These are phyloP conservation scores for Empis livida DNA, from an alignment of 2,888 invertebrate genomes.

Conservation along the genomic window DNA sequence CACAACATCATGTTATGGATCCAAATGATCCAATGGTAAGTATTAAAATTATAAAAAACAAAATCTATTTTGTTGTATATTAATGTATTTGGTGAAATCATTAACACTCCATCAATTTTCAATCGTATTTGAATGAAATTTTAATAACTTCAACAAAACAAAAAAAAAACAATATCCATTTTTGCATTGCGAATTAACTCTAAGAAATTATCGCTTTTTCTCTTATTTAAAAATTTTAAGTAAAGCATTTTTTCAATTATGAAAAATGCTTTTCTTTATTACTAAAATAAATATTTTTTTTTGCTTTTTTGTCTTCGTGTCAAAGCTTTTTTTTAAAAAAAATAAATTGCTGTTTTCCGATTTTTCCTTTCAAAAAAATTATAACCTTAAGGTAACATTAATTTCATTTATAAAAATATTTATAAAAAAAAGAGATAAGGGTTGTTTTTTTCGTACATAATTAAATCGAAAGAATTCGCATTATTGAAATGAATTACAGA, in stretches of 20 bases:
- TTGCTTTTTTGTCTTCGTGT: too few species aligned
- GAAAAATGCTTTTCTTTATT: too few species aligned
- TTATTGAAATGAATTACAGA: slow-evolving; percentile 40
- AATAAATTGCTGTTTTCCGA: too few species aligned
- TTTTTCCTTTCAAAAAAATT: too few species aligned
- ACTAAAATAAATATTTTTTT: too few species aligned
- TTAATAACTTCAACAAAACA: slow-evolving; percentile 1
- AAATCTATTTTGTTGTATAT: too few species aligned
- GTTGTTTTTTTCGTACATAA: slow-evolving; percentile 11
- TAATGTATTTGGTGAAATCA: not conserved
- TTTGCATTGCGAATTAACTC: slow-evolving; percentile 9
- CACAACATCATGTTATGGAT: slow-evolving; percentile 44
- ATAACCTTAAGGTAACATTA: too few species aligned
- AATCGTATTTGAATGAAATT: slow-evolving; percentile 12
- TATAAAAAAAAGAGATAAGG: slow-evolving; percentile 7
- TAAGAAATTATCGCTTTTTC: too few species aligned
- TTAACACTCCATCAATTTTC: slow-evolving; percentile 6
- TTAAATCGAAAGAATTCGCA: slow-evolving; percentile 21
- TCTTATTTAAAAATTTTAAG: too few species aligned
- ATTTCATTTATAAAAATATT: slow-evolving; percentile 3
- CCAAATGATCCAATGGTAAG: slow-evolving; percentile 82
- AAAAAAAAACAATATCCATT: not conserved
- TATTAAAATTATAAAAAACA: not conserved
- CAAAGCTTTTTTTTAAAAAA: too few species aligned
- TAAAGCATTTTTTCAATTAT: too few species aligned